Base-by-base conservation (phyloP, 2,113 vertebrate species). In the Rhinoderma darwinii region DNA sequence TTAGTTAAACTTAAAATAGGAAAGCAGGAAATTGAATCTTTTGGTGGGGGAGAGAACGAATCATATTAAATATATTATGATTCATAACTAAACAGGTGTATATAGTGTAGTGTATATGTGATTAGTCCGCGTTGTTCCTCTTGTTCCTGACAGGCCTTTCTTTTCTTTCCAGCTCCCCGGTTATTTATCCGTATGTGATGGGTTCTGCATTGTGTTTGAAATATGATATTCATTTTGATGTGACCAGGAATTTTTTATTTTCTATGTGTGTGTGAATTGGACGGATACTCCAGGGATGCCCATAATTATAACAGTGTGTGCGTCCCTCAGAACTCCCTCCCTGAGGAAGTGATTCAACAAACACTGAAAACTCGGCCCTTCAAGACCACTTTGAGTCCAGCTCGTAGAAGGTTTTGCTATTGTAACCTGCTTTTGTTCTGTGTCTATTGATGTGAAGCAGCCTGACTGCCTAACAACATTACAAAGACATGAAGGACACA, bases 251-350 rank as follows among this genome's bases (percentile, higher is more conserved):
- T 82, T 73, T 44, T 87, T 74, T 73, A 59, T 81, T 81, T 81
- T 72, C 51, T 82, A 44, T 87, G 54, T 81, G 78, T 81, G 77
- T 82, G 86, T 82, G 79, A 87, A 82, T 47, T 75, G 68, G 81
- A 35, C 81, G 51, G 35, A 51, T 72, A 70, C 86, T 74, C 86
- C 79, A 63, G 86, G 79, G 86, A 87, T 39, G 54, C 32, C 51
- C 37, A 32, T 87, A 87, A 87, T 87, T 87, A 73, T 82, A 82
- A 87, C 73, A 87, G 82, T 82, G 86, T 87, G 86, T 82, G 86
- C 37, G 86, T 35, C 86, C 86, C 80, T 56, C 35, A 27, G 59
- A 82, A 82, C 86, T 54, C 68, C 86, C 86, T 87, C 86, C 86
- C 86, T 9, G 51, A 87, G 86, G 86, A 82, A 87, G 86, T 87